Evolutionary conservation across 1,140 invertebrate species (phyloP), one percentile per base, ranked within the genome.

Genomic region (Tetramorium parvispinum): DNA sequence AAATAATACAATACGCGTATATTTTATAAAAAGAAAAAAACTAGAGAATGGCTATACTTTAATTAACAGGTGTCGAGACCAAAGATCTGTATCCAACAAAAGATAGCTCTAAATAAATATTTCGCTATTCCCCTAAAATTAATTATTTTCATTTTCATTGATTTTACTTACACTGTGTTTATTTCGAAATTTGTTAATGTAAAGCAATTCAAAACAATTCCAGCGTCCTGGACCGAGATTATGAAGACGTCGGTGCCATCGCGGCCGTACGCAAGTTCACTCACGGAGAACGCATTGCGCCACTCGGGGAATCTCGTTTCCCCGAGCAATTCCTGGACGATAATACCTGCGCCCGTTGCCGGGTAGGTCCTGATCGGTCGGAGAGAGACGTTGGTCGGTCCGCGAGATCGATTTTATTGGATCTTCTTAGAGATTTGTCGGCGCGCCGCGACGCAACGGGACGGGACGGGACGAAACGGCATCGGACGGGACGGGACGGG

Each of bases 391-490:
- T 73, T 51, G 46, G 46, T 81, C 24, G 75, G 61, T 68, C 37
- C 40, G 37, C 27, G 32, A 51, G 37, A 78, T 87, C 73, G 65
- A 89, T 85, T 87, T 75, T 68, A 85, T 87, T 59, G 75, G 49
- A 55, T 51, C 76, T 73, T 83, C 78, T 70, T 40, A 59, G 43
- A 78, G 76, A 85, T 89, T 75, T 77, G 71, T 88, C 78, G 57
- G 11, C 21, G 61, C 55, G 43, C 55, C 49, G 43, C 63, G 77
- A 51, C 53, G 55, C 73, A 49, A 73, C 46, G 70, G 43, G 40
- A 77, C 55, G 73, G 16, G 3, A 61, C 46, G 43, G 18, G 11
- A 75, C 51, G 11, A n/a, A 24, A 70, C 49, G n/a, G 11, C 13
- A 73, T 18, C 49, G 46, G 40, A 63, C 49, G 49, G 11, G 49